Base-by-base conservation (phyloP, 2,888 invertebrate genomes). In the Taenaris catops region DNA sequence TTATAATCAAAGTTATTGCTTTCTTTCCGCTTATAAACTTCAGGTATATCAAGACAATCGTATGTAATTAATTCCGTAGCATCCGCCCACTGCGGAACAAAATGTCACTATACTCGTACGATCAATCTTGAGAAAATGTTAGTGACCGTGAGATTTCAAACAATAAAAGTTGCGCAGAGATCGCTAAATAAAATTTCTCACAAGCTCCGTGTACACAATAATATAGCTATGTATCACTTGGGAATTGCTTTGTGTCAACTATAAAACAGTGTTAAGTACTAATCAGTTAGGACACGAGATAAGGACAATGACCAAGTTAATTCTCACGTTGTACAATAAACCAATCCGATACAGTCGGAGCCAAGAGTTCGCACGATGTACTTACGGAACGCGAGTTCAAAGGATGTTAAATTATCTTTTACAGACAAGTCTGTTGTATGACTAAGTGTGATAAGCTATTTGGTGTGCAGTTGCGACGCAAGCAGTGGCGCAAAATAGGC, bases 101-200 rank as follows among this genome's bases (percentile, higher is more conserved):
- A 29, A 20, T 29, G 29, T 21, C 12, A 8, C 8, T 21, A 14
- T 21, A 14, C 21, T 21, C 14, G 54, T 66, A 56, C 69, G 75
- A 78, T 73, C 72, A 73, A 71, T 70, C 64, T 63, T 44, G 83
- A 71, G 80, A 80, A 74, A 68, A 65, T 61, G 53, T 63, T 63
- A 65, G 38, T 36, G 53, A 61, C 61, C 79, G 78, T 80, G 83
- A 66, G 80, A 79, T 64, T 57, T 48, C 48, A 52, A 57, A 67
- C 60, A 70, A 73, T 69, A 69, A 69, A 71, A 73, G 61, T 65
- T 48, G 46, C 51, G 50, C 46, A 48, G 41, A 50, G 51, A 46
- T 47, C 55, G 58, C 59, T 56, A 65, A 70, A 67, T 64, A 62
- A 53, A 48, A 59, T 65, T 78, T 83, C 80, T 63, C 83, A 80